These are phyloP conservation scores for Ethmia dodecea DNA, from an alignment of 2,888 invertebrate species.

Conservation along the genomic window DNA sequence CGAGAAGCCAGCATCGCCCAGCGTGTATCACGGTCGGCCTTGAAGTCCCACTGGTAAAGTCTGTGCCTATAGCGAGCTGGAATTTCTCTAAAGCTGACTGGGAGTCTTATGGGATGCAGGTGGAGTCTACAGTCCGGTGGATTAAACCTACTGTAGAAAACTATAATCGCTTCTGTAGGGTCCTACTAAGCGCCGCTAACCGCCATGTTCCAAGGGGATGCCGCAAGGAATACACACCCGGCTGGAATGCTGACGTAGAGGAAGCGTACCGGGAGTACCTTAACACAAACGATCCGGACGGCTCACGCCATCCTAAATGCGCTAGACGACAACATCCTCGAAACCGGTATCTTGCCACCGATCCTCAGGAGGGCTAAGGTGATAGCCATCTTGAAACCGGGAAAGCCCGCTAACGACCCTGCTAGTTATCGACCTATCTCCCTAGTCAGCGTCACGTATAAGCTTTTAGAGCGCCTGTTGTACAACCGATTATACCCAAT, in stretches of 20 bases:
- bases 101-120: background rate
- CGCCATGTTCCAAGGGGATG: background rate
- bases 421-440: slow-evolving; percentile 1
- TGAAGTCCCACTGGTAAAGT: background rate
- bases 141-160: background rate
- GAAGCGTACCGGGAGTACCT: background rate
- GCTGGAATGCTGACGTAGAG: background rate
- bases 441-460: background rate
- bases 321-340: background rate
- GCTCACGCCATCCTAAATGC: background rate
- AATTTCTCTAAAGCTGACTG: background rate
- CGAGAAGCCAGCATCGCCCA: background rate
- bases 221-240: background rate
- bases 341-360: background rate
- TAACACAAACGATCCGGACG: background rate
- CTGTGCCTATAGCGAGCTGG: background rate
- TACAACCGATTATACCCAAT: background rate
- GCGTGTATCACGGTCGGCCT: background rate
- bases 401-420: slow-evolving; percentile 1
- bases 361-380: background rate
- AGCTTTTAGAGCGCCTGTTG: background rate
- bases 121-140: background rate
- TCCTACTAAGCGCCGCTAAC: background rate
- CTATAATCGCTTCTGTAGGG: background rate
- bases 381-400: background rate